phyloP scores from a whole-genome alignment of 2,888 invertebrate species.

The Euproctis similis region DNA sequence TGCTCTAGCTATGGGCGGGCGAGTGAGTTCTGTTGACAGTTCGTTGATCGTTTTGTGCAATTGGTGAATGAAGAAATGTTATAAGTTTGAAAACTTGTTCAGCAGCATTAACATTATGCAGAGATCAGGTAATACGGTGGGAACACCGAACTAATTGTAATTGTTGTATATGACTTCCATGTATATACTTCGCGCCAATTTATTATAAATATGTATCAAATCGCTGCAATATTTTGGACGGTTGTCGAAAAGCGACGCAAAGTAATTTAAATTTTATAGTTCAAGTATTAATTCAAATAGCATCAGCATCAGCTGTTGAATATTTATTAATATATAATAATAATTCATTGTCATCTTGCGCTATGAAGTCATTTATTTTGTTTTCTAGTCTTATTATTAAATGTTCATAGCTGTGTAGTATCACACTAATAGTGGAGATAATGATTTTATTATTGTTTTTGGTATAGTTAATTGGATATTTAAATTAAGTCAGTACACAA shows the following conservation, averaged over 20 bases:
- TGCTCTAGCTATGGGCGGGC: conserved; percentile 59
- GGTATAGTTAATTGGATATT: too few relatives aligned
- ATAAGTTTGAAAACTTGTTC: conserved; percentile 51
- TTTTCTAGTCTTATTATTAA: too few relatives aligned
- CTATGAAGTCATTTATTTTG: too few relatives aligned
- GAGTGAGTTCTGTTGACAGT: conserved; percentile 66
- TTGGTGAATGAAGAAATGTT: conserved; percentile 58
- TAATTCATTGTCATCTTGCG: too few relatives aligned
- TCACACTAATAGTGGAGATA: too few relatives aligned
- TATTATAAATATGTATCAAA: conserved; percentile 7
- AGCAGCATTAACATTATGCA: conserved; percentile 52
- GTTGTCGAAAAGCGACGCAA: conserved; percentile 5
- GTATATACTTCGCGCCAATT: conserved; percentile 30
- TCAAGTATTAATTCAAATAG: too few relatives aligned
- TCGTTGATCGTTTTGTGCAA: conserved; percentile 47
- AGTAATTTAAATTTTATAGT: neutral
- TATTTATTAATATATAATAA: too few relatives aligned
- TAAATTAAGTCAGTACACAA: too few relatives aligned
- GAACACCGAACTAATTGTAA: conserved; percentile 6
- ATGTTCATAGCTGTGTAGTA: too few relatives aligned
- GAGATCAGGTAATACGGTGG: conserved; percentile 59
- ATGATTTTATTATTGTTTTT: too few relatives aligned
- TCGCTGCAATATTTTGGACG: conserved; percentile 12
- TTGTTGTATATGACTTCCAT: conserved; percentile 1
- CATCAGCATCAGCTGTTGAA: too few relatives aligned